Percentiles rank a stretch among this genome's conserved stretches.
Conservation (phyloP, 2,797 vertebrate species). For the Morus bassanus region DNA sequence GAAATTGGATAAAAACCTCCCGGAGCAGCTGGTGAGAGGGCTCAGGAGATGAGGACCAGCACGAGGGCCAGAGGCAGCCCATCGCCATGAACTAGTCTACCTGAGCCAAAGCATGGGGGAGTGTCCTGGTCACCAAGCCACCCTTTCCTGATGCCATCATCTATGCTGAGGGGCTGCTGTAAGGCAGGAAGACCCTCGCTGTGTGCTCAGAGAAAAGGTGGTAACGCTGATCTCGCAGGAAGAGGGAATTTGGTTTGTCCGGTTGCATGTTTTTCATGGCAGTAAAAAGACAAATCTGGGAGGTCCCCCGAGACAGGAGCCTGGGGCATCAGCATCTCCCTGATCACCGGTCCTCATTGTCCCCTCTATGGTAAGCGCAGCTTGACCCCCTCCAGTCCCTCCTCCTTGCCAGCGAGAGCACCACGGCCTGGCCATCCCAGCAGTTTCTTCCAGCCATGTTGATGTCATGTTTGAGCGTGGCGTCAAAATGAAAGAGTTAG, state of each 20-base stretch:
- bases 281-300: neutral
- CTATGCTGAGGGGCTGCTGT: neutral
- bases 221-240: neutral
- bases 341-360: neutral
- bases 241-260: neutral
- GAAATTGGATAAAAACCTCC: neutral
- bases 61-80: neutral
- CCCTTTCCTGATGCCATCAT: neutral
- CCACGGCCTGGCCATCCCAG: fast-evolving
- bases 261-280: neutral
- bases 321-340: neutral
- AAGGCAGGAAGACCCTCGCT: neutral
- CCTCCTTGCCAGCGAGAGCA: neutral
- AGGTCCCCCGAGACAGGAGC: fast-evolving
- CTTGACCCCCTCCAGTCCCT: neutral
- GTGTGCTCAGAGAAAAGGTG: neutral
- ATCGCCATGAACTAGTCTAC: neutral
- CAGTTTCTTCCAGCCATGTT: neutral
- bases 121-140: neutral
- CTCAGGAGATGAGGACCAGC: neutral
- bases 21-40: neutral
- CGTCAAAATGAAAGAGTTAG: neutral
- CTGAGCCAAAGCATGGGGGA: neutral
- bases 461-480: fast-evolving
- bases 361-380: neutral